These are phyloP conservation scores for Isichthys henryi DNA, from an alignment of 2,113 vertebrate species.

Conservation along the genomic window DNA sequence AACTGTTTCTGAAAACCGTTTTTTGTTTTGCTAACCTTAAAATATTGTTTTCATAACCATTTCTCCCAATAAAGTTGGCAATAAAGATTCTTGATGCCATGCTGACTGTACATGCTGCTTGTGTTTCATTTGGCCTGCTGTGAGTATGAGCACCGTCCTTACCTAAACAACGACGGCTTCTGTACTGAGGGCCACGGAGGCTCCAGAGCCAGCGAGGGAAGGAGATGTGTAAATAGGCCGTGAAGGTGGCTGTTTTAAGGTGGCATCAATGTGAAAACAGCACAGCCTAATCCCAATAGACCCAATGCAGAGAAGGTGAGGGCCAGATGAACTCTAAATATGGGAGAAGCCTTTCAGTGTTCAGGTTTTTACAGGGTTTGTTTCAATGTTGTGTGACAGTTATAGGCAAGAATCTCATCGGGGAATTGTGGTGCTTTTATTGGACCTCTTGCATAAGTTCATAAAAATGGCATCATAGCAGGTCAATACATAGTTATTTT, in stretches of 20 bases:
- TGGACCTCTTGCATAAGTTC: background rate
- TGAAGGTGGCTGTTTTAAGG: background rate
- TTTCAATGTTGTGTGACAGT: background rate
- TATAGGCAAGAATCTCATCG: background rate
- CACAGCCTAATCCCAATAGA: background rate
- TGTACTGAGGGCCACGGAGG: background rate
- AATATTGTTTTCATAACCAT: background rate
- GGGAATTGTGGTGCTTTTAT: background rate
- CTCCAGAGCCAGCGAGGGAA: background rate
- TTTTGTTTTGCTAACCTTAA: background rate
- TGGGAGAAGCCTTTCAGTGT: background rate
- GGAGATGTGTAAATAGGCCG: background rate
- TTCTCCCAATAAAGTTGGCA: background rate
- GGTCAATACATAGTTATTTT: background rate
- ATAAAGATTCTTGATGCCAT: background rate
- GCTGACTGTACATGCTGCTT: background rate
- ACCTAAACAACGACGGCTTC: background rate
- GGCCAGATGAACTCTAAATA: background rate
- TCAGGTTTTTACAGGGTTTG: background rate
- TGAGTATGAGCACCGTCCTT: too few species aligned
- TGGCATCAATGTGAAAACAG: background rate
- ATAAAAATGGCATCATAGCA: background rate
- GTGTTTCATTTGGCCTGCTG: background rate
- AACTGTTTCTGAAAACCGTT: background rate
- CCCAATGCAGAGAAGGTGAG: background rate